These are phyloP conservation scores for Spea hammondii DNA, from an alignment of 2,797 vertebrate species.

Conservation along the genomic window DNA sequence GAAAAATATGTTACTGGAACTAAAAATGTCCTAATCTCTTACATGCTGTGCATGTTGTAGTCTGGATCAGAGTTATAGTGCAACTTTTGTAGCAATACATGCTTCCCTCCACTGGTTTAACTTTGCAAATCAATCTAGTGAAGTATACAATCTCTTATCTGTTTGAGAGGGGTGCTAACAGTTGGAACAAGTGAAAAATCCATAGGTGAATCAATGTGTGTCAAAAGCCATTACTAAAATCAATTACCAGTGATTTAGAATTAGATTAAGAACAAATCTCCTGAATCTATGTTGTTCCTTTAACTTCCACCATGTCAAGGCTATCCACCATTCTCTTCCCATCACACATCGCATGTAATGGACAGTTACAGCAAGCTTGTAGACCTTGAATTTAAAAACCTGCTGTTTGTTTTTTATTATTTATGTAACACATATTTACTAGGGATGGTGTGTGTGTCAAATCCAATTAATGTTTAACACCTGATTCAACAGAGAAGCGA, in stretches of 20 bases:
- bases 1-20: no score
- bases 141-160: not conserved
- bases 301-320: conserved; percentile 14
- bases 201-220: conserved; percentile 21
- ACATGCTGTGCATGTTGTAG: no score
- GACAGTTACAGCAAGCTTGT: not conserved
- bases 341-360: not conserved
- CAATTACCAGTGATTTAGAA: conserved; percentile 34
- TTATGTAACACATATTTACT: not conserved
- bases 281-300: conserved; percentile 1
- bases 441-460: not conserved
- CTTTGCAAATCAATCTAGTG: no score
- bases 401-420: not conserved
- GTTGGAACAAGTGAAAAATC: conserved; percentile 10
- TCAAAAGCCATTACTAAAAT: conserved; percentile 21
- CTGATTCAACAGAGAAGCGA: not conserved
- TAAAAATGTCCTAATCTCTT: no score
- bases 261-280: conserved; percentile 5
- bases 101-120: no score
- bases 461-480: not conserved
- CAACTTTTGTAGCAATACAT: no score
- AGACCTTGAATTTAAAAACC: not conserved
- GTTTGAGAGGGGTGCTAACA: not conserved
- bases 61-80: no score
- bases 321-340: not conserved